Conservation (phyloP, 2,888 invertebrate genomes). For the Rhagonycha lutea region DNA sequence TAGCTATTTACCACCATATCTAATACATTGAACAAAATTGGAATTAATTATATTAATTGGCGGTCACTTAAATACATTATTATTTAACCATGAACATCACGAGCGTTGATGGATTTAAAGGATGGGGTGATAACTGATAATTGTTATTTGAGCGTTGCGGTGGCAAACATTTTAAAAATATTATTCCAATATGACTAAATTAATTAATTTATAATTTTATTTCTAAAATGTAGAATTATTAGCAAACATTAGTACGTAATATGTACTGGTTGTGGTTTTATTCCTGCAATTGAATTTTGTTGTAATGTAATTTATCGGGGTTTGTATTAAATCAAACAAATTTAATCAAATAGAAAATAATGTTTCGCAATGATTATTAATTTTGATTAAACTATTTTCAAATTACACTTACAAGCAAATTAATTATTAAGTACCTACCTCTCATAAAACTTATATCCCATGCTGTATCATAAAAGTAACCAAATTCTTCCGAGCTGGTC, state of each 20-base stretch:
- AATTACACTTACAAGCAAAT: not conserved
- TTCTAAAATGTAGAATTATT: not conserved
- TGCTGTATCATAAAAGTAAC: slow-evolving; percentile 56
- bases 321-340: not conserved
- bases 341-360: not conserved
- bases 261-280: not conserved
- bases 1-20: not conserved
- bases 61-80: not conserved
- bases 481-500: slow-evolving; percentile 51
- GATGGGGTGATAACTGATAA: not conserved
- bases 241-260: not conserved
- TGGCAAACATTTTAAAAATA: not conserved
- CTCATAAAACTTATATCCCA: slow-evolving; percentile 49
- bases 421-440: not conserved
- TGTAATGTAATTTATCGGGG: not conserved
- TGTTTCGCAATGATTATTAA: not conserved
- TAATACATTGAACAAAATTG: not conserved
- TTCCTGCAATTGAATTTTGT: not conserved
- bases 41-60: not conserved
- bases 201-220: not conserved
- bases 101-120: not conserved
- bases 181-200: not conserved
- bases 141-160: not conserved
- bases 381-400: not conserved
- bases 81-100: not conserved